Conservation (phyloP, 2,797 vertebrate species). For the Chloroceryle inda region DNA sequence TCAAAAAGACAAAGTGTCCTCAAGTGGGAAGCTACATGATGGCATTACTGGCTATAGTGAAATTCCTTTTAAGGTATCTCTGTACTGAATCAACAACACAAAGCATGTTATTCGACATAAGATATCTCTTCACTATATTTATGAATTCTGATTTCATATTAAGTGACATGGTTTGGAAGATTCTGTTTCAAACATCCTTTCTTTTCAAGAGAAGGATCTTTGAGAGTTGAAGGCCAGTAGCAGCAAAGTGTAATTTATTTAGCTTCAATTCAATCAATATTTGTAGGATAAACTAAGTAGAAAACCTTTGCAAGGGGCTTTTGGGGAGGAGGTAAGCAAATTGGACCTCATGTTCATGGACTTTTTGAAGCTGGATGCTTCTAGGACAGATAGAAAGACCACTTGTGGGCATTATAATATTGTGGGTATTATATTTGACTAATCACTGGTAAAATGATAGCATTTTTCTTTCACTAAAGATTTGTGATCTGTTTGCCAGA, state of each 20-base stretch:
- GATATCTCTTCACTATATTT: background rate
- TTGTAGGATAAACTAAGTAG: slow-evolving; percentile 28
- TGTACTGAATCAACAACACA: background rate
- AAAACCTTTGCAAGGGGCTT: background rate
- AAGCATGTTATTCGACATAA: background rate
- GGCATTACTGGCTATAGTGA: background rate
- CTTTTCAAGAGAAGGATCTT: background rate
- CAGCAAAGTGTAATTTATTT: background rate
- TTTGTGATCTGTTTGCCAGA: background rate
- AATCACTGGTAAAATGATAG: background rate
- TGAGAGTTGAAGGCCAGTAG: slow-evolving; percentile 12
- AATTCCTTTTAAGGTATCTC: background rate
- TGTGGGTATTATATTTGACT: background rate
- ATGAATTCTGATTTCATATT: background rate
- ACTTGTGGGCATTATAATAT: background rate
- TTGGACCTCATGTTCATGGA: background rate
- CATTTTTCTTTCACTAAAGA: background rate
- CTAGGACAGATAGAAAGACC: background rate
- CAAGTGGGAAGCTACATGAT: background rate
- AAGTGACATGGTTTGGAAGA: background rate
- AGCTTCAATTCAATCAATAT: slow-evolving; percentile 23
- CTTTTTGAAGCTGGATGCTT: background rate
- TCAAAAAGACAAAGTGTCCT: background rate
- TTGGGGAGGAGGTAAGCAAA: background rate
- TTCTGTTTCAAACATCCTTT: background rate